Evolutionary conservation across 2,113 vertebrate genomes (phyloP).

Genomic region (Zosterops pallidus): DNA sequence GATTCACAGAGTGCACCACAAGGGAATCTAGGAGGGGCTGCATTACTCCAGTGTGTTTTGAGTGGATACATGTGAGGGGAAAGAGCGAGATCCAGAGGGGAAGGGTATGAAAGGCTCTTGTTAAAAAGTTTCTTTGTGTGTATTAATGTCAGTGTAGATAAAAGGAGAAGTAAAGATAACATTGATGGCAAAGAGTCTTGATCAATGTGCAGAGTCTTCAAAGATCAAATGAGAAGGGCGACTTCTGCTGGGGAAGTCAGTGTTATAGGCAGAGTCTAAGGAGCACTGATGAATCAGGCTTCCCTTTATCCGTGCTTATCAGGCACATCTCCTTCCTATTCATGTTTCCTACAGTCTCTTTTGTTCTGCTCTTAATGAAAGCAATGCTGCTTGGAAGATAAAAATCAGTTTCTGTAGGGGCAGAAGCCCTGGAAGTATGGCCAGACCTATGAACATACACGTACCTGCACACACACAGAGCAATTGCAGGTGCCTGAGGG

Average conservation of each 20-base stretch:
- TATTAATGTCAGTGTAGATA: background rate
- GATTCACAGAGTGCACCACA: constrained; percentile 26
- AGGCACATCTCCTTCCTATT: background rate
- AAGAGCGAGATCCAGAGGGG: background rate
- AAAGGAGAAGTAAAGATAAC: background rate
- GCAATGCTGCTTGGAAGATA: background rate
- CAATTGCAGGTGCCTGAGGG: background rate
- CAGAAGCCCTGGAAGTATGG: background rate
- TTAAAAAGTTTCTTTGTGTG: background rate
- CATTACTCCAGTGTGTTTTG: constrained; percentile 40
- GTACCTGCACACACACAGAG: background rate
- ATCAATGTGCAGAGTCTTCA: background rate
- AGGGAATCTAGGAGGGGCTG: constrained; percentile 50
- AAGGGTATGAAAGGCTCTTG: background rate
- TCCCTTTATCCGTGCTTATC: background rate
- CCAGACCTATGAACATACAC: background rate
- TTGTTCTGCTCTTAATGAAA: background rate
- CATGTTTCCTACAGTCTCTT: background rate
- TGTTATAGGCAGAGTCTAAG: background rate
- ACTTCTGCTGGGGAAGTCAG: background rate
- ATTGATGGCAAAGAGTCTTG: background rate
- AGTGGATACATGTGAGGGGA: fast-evolving
- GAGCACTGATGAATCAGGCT: background rate
- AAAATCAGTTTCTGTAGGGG: background rate
- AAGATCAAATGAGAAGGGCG: background rate